Conservation (phyloP, 2,797 vertebrate species). For the Iguana delicatissima region DNA sequence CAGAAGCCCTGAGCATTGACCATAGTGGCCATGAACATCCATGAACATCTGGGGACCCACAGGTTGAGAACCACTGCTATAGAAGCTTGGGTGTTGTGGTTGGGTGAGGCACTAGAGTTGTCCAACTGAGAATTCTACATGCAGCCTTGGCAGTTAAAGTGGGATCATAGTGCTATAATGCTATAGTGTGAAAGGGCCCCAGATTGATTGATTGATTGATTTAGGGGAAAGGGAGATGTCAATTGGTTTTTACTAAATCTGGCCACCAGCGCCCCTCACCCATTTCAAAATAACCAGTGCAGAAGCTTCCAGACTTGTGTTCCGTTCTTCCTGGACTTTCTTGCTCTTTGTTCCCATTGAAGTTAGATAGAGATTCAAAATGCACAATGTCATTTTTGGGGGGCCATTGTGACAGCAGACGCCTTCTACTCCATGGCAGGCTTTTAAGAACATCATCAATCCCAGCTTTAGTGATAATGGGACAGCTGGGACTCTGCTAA, state of each 20-base stretch:
- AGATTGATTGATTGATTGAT: not conserved
- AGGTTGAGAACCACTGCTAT: too few species aligned
- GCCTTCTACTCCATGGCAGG: conserved; percentile 17
- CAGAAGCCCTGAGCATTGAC: too few species aligned
- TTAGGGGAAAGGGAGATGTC: not conserved
- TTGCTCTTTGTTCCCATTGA: not conserved
- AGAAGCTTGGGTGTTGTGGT: too few species aligned
- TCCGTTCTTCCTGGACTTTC: not conserved
- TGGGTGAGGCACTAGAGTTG: too few species aligned
- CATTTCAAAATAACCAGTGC: not conserved
- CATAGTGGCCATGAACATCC: too few species aligned
- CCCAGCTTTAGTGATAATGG: not conserved
- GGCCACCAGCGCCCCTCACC: not conserved
- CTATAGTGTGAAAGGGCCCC: too few species aligned
- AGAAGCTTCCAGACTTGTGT: not conserved
- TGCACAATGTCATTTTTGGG: not conserved
- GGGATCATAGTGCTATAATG: too few species aligned
- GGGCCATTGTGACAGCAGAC: not conserved
- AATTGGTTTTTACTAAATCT: not conserved
- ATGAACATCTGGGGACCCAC: too few species aligned
- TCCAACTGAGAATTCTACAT: too few species aligned
- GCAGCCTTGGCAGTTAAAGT: too few species aligned
- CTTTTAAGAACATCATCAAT: conserved; percentile 41
- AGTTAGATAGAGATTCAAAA: not conserved
- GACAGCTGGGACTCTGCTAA: conserved; percentile 10